A percentile compares a stretch with the other conserved stretches of the same genome.
Evolutionary conservation across 1,140 invertebrate species (phyloP).

Genomic region (Pararge aegeria): DNA sequence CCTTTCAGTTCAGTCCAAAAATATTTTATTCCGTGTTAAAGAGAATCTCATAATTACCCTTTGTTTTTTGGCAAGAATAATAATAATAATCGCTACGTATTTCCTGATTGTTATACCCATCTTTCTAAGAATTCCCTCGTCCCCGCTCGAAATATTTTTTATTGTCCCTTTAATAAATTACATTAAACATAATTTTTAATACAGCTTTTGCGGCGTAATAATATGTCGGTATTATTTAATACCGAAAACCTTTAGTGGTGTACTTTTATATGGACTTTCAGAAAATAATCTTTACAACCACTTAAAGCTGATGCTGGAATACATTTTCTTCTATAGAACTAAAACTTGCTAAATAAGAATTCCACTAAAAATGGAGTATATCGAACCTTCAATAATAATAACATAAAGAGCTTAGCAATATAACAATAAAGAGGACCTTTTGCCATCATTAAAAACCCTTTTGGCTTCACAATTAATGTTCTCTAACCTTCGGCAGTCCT

Average conservation of each 20-base stretch:
- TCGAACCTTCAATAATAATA: neutral
- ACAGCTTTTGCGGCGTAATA: neutral
- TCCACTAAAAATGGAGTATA: neutral
- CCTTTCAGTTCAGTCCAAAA: constrained; percentile 25
- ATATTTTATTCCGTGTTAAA: constrained; percentile 21
- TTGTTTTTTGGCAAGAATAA: too few relatives aligned
- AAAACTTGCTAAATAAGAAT: too few relatives aligned
- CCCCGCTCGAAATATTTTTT: constrained; percentile 2
- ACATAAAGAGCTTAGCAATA: neutral
- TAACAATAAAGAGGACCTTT: constrained; percentile 8
- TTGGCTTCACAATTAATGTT: constrained; percentile 9
- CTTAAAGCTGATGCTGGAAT: too few relatives aligned
- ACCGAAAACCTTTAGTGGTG: too few relatives aligned
- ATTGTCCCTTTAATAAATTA: constrained; percentile 8
- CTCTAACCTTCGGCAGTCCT: neutral
- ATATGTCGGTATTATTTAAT: too few relatives aligned
- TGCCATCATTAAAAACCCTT: constrained; percentile 2
- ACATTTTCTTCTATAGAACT: too few relatives aligned
- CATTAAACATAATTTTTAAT: neutral
- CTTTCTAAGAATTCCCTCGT: constrained; percentile 15
- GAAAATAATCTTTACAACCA: too few relatives aligned
- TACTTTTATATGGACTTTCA: too few relatives aligned
- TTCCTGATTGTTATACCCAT: constrained; percentile 24
- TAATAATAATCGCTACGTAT: constrained; percentile 25
- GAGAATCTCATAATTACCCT: constrained; percentile 21